phyloP scores from a whole-genome alignment of 2,797 vertebrate species.

The Percopsis omiscomaycus region DNA sequence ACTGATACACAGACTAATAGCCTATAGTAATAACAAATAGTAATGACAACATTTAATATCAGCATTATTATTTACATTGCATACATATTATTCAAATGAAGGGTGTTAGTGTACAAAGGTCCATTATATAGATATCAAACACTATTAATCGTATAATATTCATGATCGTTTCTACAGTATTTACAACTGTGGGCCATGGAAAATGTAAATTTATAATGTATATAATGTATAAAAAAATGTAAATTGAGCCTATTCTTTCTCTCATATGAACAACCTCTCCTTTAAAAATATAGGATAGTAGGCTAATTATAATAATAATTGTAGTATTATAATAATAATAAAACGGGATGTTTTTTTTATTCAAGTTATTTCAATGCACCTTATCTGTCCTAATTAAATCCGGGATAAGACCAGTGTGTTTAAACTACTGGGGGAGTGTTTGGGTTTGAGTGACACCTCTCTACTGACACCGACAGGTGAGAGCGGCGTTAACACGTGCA shows the following conservation, averaged over 20 bases:
- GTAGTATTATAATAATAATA: constrained; percentile 4
- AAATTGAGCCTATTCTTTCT: constrained; percentile 11
- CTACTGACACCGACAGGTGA: constrained; percentile 71
- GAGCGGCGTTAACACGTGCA: constrained; percentile 45
- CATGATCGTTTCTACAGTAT: background rate
- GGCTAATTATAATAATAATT: constrained; percentile 1
- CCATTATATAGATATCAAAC: constrained; percentile 24
- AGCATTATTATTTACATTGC: no score
- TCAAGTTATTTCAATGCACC: background rate
- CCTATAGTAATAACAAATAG: constrained; percentile 11
- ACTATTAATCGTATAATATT: constrained; percentile 6
- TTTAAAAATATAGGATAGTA: background rate
- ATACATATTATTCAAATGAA: no score
- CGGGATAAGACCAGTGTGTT: constrained; percentile 18
- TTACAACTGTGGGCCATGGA: background rate
- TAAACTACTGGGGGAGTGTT: constrained; percentile 8
- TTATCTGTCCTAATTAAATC: background rate
- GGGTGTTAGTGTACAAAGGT: constrained; percentile 38
- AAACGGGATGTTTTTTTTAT: constrained; percentile 9
- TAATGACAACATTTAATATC: background rate
- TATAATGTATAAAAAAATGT: background rate
- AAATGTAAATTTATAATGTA: constrained; percentile 1
- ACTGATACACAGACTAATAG: no score
- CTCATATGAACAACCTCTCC: constrained; percentile 21
- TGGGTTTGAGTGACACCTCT: constrained; percentile 56